Evolutionary conservation across 2,888 invertebrate species (phyloP).

Genomic region (Seira ritae): DNA sequence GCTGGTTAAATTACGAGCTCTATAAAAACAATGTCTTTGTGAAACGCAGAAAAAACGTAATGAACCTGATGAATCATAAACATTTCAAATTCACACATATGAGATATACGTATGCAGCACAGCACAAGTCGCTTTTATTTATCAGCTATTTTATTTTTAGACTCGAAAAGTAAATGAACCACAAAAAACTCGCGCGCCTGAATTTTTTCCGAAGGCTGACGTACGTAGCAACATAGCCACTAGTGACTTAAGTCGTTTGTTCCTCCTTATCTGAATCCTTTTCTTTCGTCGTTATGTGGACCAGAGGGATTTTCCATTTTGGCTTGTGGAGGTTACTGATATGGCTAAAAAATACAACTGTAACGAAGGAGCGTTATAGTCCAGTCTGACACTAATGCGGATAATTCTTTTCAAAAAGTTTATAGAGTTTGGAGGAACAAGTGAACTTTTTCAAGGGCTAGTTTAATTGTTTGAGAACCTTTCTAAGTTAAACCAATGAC

Average conservation of each 20-base stretch:
- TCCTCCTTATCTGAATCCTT: not conserved
- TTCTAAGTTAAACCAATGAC: no score
- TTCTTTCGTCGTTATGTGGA: not conserved
- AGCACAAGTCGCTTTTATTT: not conserved
- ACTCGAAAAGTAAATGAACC: not conserved
- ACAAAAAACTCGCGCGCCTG: not conserved
- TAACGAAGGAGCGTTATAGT: not conserved
- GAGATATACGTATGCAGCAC: no score
- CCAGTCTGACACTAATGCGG: slow-evolving; percentile 1
- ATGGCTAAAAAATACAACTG: not conserved
- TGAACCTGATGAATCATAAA: not conserved
- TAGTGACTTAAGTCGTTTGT: not conserved
- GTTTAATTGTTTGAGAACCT: no score
- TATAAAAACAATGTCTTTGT: not conserved
- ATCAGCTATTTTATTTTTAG: not conserved
- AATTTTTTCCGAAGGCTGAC: no score
- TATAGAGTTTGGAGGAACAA: no score
- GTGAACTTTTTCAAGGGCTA: no score
- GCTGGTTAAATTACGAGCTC: not conserved
- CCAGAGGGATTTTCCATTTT: not conserved
- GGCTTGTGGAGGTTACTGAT: slow-evolving; percentile 3
- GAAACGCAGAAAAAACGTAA: not conserved
- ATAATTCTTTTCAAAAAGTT: no score
- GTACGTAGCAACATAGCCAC: no score
- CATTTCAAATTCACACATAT: no score